phyloP scores from a whole-genome alignment of 2,113 vertebrate genomes.

The Dasypus novemcinctus region DNA sequence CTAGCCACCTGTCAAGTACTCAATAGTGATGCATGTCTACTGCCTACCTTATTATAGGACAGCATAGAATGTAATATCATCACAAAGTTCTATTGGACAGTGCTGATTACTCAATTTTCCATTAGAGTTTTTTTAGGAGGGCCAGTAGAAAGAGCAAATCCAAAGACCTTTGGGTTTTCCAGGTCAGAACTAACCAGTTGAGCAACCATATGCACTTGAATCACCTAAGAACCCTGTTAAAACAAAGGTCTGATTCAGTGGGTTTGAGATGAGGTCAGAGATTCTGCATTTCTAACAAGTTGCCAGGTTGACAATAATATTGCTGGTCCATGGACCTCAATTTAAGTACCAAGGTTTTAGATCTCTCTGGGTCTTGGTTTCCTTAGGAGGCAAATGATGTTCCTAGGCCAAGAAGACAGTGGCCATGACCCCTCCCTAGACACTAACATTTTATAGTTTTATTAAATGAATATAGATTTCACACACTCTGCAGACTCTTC shows the following conservation, averaged over 20 bases:
- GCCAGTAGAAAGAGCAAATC: neutral
- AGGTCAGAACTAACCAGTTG: neutral
- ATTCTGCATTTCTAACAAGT: conserved; percentile 3
- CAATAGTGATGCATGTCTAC: neutral
- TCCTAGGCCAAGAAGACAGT: neutral
- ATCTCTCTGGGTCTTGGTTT: neutral
- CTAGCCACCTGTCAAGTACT: neutral
- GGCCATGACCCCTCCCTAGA: neutral
- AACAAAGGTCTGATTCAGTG: neutral
- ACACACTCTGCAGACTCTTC: neutral
- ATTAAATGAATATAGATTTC: neutral
- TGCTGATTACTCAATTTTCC: neutral
- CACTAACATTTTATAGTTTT: neutral
- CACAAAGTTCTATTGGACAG: neutral
- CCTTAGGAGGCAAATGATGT: neutral
- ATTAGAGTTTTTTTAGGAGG: neutral
- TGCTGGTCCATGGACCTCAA: neutral
- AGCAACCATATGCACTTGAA: neutral
- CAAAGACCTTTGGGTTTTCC: neutral
- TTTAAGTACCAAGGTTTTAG: neutral
- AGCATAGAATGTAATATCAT: neutral
- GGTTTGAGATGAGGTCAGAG: neutral
- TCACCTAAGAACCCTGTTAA: neutral
- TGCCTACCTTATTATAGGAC: neutral
- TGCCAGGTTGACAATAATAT: neutral